Evolutionary conservation across 2,888 invertebrate species (phyloP).

Genomic region (Blastobasis adustella): DNA sequence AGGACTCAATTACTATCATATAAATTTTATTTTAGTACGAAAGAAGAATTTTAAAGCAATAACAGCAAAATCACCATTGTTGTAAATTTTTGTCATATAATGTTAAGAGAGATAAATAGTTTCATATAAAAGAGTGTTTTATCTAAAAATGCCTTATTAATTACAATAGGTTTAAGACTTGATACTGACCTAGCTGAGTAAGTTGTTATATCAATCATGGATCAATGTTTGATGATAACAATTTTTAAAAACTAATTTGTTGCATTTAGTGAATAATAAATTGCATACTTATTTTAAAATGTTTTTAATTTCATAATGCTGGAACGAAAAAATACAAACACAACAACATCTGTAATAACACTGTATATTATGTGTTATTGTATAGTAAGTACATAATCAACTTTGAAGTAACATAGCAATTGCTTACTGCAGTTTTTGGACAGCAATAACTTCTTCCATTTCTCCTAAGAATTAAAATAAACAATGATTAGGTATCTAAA

Average conservation of each 20-base stretch:
- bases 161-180: slow-evolving; percentile 69
- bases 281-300: slow-evolving; percentile 69
- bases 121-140: slow-evolving; percentile 71
- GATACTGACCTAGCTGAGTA: slow-evolving; percentile 65
- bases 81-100: slow-evolving; percentile 61
- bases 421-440: slow-evolving; percentile 16
- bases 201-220: slow-evolving; percentile 57
- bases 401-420: too few relatives aligned
- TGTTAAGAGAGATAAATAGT: slow-evolving; percentile 68
- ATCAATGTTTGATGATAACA: slow-evolving; percentile 51
- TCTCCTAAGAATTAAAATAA: slow-evolving; percentile 23
- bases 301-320: slow-evolving; percentile 26
- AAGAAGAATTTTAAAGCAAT: slow-evolving; percentile 54
- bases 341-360: too few relatives aligned
- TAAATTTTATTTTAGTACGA: slow-evolving; percentile 47
- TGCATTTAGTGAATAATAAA: slow-evolving; percentile 74
- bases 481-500: not conserved
- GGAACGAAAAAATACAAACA: too few relatives aligned
- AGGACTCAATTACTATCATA: slow-evolving; percentile 58
- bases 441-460: slow-evolving; percentile 20
- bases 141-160: slow-evolving; percentile 70
- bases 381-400: too few relatives aligned
- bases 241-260: slow-evolving; percentile 61
- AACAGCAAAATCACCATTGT: slow-evolving; percentile 41
- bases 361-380: too few relatives aligned